Conservation (phyloP, 2,797 vertebrate species). For the Xiphophorus birchmanni region DNA sequence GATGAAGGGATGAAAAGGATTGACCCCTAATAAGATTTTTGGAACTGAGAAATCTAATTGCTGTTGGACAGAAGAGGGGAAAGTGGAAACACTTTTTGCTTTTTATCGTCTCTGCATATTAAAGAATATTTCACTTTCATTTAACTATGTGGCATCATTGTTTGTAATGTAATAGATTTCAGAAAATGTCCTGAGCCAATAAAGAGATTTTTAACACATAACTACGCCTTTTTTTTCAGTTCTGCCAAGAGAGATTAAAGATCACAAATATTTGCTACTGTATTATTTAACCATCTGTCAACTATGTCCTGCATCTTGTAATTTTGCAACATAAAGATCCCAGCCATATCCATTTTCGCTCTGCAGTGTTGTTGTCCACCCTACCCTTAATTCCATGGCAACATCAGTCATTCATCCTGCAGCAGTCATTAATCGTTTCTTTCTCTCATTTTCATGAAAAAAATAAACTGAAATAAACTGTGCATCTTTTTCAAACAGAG, state of each 20-base stretch:
- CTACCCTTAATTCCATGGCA: neutral
- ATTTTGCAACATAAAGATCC: neutral
- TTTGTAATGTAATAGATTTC: neutral
- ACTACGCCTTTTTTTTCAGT: neutral
- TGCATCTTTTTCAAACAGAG: slow-evolving; percentile 79
- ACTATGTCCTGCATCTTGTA: neutral
- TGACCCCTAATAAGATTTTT: neutral
- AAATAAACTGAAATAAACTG: slow-evolving; percentile 70
- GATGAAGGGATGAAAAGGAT: neutral
- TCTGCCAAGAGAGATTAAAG: neutral
- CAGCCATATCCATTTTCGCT: slow-evolving; percentile 9
- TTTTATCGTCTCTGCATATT: neutral
- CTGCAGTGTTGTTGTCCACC: slow-evolving; percentile 6
- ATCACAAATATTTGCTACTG: neutral
- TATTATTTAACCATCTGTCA: neutral
- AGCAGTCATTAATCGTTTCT: neutral
- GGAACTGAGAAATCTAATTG: neutral
- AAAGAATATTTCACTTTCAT: neutral
- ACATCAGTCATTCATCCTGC: neutral
- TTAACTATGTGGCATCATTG: neutral
- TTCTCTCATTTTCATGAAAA: neutral
- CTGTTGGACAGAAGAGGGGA: neutral
- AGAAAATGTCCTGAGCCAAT: neutral
- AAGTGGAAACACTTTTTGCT: neutral
- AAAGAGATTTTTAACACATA: neutral